Percentiles rank a stretch among this genome's conserved stretches.
Conservation (phyloP, 2,888 invertebrate genomes). For the Latrodectus elegans region DNA sequence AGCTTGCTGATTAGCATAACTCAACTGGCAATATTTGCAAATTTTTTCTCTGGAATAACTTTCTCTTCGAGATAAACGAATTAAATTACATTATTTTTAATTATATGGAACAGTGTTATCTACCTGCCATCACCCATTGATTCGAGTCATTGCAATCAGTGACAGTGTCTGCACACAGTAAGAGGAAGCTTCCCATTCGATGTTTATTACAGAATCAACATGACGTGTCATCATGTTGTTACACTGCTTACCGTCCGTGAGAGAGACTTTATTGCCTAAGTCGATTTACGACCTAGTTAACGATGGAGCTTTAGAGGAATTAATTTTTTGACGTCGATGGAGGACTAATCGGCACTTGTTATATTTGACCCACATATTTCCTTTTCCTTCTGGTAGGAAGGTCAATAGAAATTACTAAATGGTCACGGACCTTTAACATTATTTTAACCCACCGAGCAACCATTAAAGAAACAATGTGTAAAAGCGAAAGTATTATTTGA, state of each 20-base stretch:
- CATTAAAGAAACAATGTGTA: neutral
- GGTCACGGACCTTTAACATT: constrained; percentile 23
- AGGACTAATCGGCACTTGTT: constrained; percentile 27
- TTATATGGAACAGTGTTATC: no score
- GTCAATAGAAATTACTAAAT: constrained; percentile 7
- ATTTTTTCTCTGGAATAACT: no score
- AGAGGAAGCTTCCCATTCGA: neutral
- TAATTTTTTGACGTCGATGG: constrained; percentile 23
- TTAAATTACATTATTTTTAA: no score
- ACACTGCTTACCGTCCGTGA: constrained; percentile 10
- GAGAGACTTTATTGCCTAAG: constrained; percentile 13
- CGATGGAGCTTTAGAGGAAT: constrained; percentile 10
- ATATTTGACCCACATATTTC: constrained; percentile 44
- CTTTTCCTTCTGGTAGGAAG: constrained; percentile 16
- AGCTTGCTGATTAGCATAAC: no score
- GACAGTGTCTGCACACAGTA: neutral
- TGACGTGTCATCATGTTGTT: constrained; percentile 24
- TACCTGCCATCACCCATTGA: no score
- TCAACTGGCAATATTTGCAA: no score
- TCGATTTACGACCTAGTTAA: constrained; percentile 32
- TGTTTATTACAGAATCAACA: neutral
- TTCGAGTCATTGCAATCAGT: no score
- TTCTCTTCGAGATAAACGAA: no score
- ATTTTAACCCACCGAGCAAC: neutral
- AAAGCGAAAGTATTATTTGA: constrained; percentile 8